phyloP scores from a whole-genome alignment of 1,140 invertebrate species.

The Drosophila virilis region DNA sequence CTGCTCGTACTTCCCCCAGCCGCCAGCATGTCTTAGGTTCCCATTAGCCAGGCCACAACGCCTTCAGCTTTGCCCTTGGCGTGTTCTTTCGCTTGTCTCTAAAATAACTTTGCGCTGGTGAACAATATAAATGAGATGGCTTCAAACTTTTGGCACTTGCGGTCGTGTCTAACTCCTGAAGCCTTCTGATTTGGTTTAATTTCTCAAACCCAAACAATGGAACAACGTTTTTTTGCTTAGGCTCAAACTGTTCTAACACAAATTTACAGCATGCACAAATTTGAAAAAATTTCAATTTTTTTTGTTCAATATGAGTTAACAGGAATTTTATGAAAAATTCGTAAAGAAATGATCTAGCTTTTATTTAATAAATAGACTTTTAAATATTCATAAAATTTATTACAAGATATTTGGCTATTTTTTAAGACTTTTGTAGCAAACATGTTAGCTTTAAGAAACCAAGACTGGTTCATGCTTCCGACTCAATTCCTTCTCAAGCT shows the following conservation, averaged over 20 bases:
- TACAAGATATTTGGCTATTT: too few relatives aligned
- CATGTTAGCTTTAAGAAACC: too few relatives aligned
- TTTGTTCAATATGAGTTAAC: too few relatives aligned
- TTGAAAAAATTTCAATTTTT: too few relatives aligned
- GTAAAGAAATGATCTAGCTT: too few relatives aligned
- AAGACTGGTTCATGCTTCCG: too few relatives aligned
- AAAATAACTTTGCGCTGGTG: conserved; percentile 45
- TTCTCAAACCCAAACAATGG: conserved; percentile 27
- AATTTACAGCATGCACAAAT: neutral
- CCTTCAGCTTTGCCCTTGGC: conserved; percentile 10
- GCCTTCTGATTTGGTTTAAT: conserved; percentile 52
- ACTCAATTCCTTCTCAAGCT: too few relatives aligned
- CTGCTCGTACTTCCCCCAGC: neutral
- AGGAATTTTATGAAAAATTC: too few relatives aligned
- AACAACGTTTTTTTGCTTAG: neutral
- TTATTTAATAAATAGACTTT: too few relatives aligned
- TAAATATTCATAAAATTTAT: too few relatives aligned
- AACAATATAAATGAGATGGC: conserved; percentile 68
- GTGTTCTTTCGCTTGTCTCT: conserved; percentile 8
- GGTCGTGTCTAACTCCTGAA: conserved; percentile 29
- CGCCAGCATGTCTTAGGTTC: conserved; percentile 14
- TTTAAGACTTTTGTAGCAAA: too few relatives aligned
- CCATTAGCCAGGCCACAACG: conserved; percentile 39
- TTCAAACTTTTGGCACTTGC: conserved; percentile 71
- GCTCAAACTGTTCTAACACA: neutral